A percentile compares a stretch with the other conserved stretches of the same genome.
phyloP scores from a whole-genome alignment of 2,797 vertebrate genomes.

The Numenius phaeopus region DNA sequence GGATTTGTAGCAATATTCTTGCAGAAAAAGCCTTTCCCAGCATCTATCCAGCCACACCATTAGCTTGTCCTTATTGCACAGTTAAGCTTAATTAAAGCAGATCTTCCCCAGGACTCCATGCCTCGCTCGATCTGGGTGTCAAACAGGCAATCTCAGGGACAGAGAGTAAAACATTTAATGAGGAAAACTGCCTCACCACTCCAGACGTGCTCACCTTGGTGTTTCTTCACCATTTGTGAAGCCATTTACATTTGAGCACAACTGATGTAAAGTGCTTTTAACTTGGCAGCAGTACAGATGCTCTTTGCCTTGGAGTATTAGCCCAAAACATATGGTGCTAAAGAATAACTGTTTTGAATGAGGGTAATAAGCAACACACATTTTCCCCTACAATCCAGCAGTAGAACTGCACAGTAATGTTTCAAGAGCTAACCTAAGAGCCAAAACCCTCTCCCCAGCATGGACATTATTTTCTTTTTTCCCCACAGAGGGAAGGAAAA shows the following conservation, averaged over 20 bases:
- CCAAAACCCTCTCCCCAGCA: not conserved
- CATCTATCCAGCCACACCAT: not conserved
- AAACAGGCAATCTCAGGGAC: not conserved
- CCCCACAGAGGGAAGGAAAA: not conserved
- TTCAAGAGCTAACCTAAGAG: not conserved
- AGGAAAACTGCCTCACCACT: not conserved
- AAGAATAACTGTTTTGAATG: not conserved
- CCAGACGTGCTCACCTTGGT: not conserved
- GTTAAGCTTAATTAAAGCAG: not conserved
- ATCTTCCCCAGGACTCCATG: not conserved
- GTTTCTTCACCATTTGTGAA: not conserved
- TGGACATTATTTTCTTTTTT: not conserved
- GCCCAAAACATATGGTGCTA: not conserved
- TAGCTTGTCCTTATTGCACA: not conserved
- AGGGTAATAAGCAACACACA: not conserved
- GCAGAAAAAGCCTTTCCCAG: not conserved
- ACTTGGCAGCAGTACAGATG: not conserved
- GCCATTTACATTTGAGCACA: not conserved
- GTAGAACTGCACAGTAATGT: not conserved
- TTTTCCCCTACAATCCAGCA: not conserved
- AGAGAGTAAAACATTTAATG: not conserved
- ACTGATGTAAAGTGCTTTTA: not conserved
- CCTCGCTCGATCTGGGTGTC: not conserved
- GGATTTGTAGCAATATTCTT: not conserved
- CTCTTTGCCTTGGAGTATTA: fast-evolving